Percentiles rank a stretch among this genome's conserved stretches.
Evolutionary conservation across 2,888 invertebrate genomes (phyloP).

Genomic region (Lochmaea capreae): DNA sequence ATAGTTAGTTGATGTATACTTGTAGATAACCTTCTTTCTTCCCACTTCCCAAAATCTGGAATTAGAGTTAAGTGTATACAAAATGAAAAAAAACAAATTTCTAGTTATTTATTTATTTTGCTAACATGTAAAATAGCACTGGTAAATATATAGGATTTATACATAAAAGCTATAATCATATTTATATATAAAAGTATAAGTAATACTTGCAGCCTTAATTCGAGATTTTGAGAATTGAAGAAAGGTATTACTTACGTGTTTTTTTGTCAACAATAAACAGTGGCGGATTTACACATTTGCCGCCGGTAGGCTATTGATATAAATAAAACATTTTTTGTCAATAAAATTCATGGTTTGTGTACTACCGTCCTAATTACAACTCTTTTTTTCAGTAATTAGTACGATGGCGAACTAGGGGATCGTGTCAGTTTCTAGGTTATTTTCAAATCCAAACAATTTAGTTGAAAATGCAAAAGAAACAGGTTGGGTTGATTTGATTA

Average conservation of each 20-base stretch:
- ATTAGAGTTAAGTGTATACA: constrained; percentile 33
- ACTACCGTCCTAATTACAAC: no score
- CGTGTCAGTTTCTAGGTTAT: no score
- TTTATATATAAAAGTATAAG: constrained; percentile 36
- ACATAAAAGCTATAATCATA: constrained; percentile 26
- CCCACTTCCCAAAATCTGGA: constrained; percentile 46
- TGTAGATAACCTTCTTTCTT: background rate
- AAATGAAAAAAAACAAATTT: constrained; percentile 38
- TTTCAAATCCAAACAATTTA: no score
- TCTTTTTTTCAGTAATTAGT: no score
- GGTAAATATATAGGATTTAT: constrained; percentile 41
- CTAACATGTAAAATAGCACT: constrained; percentile 46
- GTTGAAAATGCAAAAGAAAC: no score
- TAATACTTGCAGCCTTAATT: constrained; percentile 58
- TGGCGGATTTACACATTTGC: no score
- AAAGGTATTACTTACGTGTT: constrained; percentile 30
- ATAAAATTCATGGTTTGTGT: no score
- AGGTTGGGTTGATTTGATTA: no score
- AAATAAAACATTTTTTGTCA: no score
- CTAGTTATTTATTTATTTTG: constrained; percentile 41
- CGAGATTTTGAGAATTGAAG: constrained; percentile 55
- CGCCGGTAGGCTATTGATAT: no score
- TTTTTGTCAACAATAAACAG: background rate
- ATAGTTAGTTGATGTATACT: background rate
- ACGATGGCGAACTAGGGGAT: no score